These are phyloP conservation scores for Homarus americanus DNA, from an alignment of 1,140 invertebrate genomes.

Conservation along the genomic window DNA sequence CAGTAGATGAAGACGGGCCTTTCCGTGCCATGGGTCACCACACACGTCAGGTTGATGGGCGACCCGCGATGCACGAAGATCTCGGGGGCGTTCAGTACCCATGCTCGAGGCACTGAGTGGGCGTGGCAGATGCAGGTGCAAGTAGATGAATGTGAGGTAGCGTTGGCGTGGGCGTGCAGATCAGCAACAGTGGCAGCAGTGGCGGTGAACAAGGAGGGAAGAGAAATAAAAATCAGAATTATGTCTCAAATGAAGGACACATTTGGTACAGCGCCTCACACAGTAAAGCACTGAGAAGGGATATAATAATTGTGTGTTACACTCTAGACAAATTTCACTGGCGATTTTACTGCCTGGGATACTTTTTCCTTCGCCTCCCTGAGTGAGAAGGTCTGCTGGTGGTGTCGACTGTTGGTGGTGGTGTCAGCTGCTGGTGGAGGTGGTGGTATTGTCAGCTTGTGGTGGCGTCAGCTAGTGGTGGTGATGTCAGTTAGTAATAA, in stretches of 20 bases:
- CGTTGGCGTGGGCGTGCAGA: not conserved
- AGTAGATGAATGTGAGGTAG: not conserved
- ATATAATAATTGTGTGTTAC: too few relatives aligned
- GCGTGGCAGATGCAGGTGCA: not conserved
- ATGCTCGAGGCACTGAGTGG: conserved; percentile 47
- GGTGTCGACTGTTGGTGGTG: not conserved
- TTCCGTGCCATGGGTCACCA: conserved; percentile 39
- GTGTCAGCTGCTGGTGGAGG: not conserved
- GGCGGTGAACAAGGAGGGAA: not conserved
- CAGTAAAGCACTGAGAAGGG: too few relatives aligned
- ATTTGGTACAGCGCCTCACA: too few relatives aligned
- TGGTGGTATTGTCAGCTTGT: not conserved
- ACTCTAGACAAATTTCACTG: too few relatives aligned
- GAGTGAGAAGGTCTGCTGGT: not conserved
- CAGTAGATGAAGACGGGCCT: conserved; percentile 49
- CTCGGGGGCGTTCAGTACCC: conserved; percentile 46
- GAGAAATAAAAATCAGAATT: not conserved
- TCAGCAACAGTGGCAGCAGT: not conserved
- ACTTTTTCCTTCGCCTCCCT: not conserved
- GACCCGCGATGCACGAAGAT: conserved; percentile 59
- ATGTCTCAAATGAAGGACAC: not conserved
- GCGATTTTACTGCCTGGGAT: too few relatives aligned
- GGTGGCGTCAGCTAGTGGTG: too few relatives aligned
- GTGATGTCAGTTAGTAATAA: too few relatives aligned
- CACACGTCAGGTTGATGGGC: conserved; percentile 60